Conservation (phyloP, 2,888 invertebrate genomes). For the Cephalotes varians region DNA sequence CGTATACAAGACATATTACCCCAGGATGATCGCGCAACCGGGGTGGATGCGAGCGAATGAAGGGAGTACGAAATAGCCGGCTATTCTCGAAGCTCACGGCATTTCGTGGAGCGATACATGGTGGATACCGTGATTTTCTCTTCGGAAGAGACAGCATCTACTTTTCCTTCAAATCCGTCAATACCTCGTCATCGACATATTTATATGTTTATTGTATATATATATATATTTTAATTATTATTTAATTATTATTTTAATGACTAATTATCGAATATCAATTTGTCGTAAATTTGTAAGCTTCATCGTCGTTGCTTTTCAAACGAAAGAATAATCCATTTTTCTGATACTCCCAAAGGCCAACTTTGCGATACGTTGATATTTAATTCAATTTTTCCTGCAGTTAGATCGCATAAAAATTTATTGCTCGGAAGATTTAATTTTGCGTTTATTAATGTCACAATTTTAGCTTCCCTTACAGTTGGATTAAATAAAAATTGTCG, state of each 20-base stretch:
- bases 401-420: constrained; percentile 2
- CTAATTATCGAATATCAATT: background rate
- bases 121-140: background rate
- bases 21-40: constrained; percentile 33
- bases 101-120: background rate
- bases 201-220: background rate
- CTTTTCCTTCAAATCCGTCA: background rate
- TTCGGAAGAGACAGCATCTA: background rate
- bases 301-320: background rate
- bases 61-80: constrained; percentile 15
- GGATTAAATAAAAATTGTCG: background rate
- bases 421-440: background rate
- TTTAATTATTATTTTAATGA: background rate
- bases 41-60: constrained; percentile 3
- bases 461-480: background rate
- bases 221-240: background rate
- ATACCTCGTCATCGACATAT: background rate
- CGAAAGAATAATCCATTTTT: background rate
- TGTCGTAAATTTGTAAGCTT: background rate
- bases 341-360: background rate
- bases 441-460: background rate
- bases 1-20: constrained; percentile 49
- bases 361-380: background rate
- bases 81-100: constrained; percentile 6
- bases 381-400: background rate